Conservation (phyloP, 2,888 invertebrate species). For the Agonopterix alstromeriana region DNA sequence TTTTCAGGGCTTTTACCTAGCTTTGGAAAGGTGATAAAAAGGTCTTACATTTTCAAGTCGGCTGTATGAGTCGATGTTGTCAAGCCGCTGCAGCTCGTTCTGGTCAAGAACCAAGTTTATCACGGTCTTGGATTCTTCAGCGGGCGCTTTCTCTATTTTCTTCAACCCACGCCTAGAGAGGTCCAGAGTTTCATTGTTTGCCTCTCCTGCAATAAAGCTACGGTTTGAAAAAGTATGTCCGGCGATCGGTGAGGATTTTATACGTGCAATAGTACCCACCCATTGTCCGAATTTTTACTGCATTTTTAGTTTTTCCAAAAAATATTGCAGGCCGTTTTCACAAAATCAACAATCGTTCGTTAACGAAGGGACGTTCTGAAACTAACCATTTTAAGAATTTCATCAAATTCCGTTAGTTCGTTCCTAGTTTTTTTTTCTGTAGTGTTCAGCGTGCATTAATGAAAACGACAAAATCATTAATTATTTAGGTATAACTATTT, state of each 20-base stretch:
- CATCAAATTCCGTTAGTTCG: no score
- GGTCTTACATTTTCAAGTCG: conserved; percentile 84
- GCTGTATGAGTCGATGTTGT: conserved; percentile 89
- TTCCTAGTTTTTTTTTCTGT: no score
- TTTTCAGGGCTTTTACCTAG: no score
- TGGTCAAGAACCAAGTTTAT: conserved; percentile 87
- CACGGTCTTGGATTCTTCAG: conserved; percentile 81
- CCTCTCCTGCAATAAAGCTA: conserved; percentile 14
- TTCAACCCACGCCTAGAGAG: conserved; percentile 87
- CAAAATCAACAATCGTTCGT: conserved; percentile 44
- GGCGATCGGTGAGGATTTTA: no score
- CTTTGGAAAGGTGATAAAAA: neutral
- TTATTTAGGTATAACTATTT: no score
- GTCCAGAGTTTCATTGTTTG: conserved; percentile 79
- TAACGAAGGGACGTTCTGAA: conserved; percentile 1
- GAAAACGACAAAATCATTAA: no score
- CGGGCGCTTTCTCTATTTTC: conserved; percentile 85
- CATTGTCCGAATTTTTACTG: conserved; percentile 37
- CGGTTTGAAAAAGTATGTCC: conserved; percentile 11
- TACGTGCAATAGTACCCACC: conserved; percentile 13
- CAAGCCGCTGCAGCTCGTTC: conserved; percentile 91
- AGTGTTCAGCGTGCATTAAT: no score
- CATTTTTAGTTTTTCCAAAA: conserved; percentile 38
- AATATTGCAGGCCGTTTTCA: conserved; percentile 25
- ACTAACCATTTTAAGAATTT: neutral